These are phyloP conservation scores for Ganaspis sp. DNA, from an alignment of 1,140 invertebrate genomes.

Conservation along the genomic window DNA sequence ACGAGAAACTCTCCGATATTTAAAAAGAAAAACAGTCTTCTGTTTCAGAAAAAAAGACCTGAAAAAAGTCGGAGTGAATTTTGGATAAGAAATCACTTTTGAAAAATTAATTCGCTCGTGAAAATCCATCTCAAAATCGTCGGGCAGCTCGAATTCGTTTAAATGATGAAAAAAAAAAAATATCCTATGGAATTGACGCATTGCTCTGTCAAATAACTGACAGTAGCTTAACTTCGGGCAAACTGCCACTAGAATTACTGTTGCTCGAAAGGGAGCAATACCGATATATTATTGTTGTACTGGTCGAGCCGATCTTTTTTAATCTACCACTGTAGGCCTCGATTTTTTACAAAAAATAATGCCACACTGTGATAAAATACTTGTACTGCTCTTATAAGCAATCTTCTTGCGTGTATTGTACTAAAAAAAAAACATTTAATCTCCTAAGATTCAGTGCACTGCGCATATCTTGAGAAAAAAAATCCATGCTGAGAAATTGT, in stretches of 20 bases:
- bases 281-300: constrained; percentile 33
- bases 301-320: constrained; percentile 26
- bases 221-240: constrained; percentile 54
- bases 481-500: constrained; percentile 1
- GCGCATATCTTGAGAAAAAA: background rate
- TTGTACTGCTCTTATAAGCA: constrained; percentile 31
- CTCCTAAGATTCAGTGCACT: constrained; percentile 19
- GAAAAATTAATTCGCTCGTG: constrained; percentile 33
- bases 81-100: constrained; percentile 13
- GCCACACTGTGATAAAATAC: constrained; percentile 56
- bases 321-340: constrained; percentile 25
- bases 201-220: constrained; percentile 49
- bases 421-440: constrained; percentile 4
- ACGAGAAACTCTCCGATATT: constrained; percentile 29
- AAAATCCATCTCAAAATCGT: constrained; percentile 56
- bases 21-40: background rate
- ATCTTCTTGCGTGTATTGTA: constrained; percentile 17
- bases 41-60: background rate
- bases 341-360: constrained; percentile 41
- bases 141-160: constrained; percentile 62
- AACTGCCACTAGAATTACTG: constrained; percentile 63
- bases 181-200: constrained; percentile 52
- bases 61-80: background rate
- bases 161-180: background rate
- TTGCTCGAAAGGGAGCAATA: constrained; percentile 13